These are phyloP conservation scores for Glomeris maerens DNA, from an alignment of 1,140 invertebrate genomes.

Conservation along the genomic window DNA sequence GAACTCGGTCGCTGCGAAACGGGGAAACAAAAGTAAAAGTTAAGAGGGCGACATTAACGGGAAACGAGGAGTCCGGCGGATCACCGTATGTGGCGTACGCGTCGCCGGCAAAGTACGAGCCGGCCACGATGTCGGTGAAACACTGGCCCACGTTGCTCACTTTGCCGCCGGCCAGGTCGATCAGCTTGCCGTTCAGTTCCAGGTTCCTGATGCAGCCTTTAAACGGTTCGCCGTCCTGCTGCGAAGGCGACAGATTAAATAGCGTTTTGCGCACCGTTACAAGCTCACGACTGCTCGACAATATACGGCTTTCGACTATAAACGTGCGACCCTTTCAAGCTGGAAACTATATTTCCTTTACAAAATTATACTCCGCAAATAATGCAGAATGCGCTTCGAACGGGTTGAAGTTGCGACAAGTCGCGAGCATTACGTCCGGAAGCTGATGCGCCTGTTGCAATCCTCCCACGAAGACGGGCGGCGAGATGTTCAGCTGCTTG, in stretches of 20 bases:
- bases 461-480: conserved; percentile 63
- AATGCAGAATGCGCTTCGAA: no score
- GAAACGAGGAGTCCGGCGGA: no score
- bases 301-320: no score
- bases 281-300: no score
- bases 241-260: neutral
- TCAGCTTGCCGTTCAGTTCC: conserved; percentile 51
- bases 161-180: conserved; percentile 51
- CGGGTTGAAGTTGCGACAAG: no score
- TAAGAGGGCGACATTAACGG: conserved; percentile 4
- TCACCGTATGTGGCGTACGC: conserved; percentile 68
- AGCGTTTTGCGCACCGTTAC: no score
- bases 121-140: conserved; percentile 66
- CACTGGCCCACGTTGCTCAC: conserved; percentile 67
- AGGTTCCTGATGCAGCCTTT: conserved; percentile 68
- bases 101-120: conserved; percentile 70
- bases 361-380: no score
- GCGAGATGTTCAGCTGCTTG: conserved; percentile 48
- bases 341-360: no score
- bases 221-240: conserved; percentile 46
- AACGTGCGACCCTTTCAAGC: no score
- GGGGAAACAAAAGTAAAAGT: conserved; percentile 1
- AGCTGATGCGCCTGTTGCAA: conserved; percentile 44
- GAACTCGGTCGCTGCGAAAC: conserved; percentile 48
- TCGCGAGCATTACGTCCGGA: no score